Evolutionary conservation across 2,797 vertebrate species (phyloP).

Genomic region (Diceros bicornis): DNA sequence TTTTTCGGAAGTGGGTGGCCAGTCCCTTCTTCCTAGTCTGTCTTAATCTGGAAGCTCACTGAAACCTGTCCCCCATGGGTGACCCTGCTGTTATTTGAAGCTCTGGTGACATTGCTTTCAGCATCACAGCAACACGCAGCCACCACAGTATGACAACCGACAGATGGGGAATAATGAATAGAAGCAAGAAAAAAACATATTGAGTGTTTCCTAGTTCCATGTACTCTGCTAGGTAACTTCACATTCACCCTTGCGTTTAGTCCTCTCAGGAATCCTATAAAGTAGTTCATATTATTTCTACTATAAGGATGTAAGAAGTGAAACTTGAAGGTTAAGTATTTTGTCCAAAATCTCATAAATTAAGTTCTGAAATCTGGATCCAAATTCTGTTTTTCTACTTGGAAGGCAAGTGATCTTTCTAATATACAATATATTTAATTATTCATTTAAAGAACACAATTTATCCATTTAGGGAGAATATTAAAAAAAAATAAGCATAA

Average conservation of each 20-base stretch:
- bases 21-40: too few species aligned
- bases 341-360: conserved; percentile 6
- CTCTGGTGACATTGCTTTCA: too few species aligned
- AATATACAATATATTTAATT: not conserved
- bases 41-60: too few species aligned
- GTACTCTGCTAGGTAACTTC: not conserved
- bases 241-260: not conserved
- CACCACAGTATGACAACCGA: too few species aligned
- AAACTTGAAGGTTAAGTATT: conserved; percentile 17
- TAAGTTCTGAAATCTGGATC: not conserved
- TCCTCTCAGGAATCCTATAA: not conserved
- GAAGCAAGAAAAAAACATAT: not conserved
- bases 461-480: not conserved
- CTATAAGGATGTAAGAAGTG: not conserved
- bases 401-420: not conserved
- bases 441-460: not conserved
- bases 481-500: not conserved
- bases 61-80: too few species aligned
- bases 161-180: not conserved
- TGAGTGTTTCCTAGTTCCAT: not conserved
- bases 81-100: too few species aligned
- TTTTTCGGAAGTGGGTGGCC: too few species aligned
- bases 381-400: not conserved
- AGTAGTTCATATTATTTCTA: not conserved
- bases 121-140: too few species aligned